phyloP scores from a whole-genome alignment of 2,888 invertebrate genomes.

The Lithophane ornitopus region DNA sequence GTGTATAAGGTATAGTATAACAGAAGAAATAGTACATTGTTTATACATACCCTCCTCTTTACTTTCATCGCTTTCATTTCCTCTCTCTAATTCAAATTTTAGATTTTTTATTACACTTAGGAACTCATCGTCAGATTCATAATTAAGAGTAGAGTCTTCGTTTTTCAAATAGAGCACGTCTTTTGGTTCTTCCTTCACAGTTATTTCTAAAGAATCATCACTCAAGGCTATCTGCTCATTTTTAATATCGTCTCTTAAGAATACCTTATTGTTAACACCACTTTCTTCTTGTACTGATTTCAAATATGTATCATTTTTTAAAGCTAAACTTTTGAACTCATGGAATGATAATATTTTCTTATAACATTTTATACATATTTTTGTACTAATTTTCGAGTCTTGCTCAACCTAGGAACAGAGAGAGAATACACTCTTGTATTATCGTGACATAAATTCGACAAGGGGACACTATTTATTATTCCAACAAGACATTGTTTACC shows the following conservation, averaged over 20 bases:
- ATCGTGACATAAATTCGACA: background rate
- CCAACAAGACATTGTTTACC: slow-evolving; percentile 71
- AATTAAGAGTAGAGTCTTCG: slow-evolving; percentile 48
- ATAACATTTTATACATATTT: slow-evolving; percentile 81
- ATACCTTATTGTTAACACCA: slow-evolving; percentile 66
- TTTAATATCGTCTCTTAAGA: slow-evolving; percentile 60
- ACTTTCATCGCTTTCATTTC: slow-evolving; percentile 63
- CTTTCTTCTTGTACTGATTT: slow-evolving; percentile 59
- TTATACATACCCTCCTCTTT: slow-evolving; percentile 74
- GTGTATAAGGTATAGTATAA: background rate
- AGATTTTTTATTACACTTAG: slow-evolving; percentile 71
- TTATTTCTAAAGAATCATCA: slow-evolving; percentile 58
- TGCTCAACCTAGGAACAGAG: slow-evolving; percentile 72
- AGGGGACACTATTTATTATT: background rate
- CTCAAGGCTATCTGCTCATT: slow-evolving; percentile 40
- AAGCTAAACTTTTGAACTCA: slow-evolving; percentile 80
- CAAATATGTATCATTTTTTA: slow-evolving; percentile 78
- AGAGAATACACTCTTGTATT: slow-evolving; percentile 15
- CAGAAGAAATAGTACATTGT: slow-evolving; percentile 24
- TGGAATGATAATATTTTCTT: slow-evolving; percentile 78
- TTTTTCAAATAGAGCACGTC: slow-evolving; percentile 46
- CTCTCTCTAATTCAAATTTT: slow-evolving; percentile 72
- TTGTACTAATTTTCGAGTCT: slow-evolving; percentile 74
- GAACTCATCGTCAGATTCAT: slow-evolving; percentile 80
- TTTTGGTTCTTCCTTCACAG: slow-evolving; percentile 64